phyloP scores from a whole-genome alignment of 2,113 vertebrate species.

The Heterochromis multidens region DNA sequence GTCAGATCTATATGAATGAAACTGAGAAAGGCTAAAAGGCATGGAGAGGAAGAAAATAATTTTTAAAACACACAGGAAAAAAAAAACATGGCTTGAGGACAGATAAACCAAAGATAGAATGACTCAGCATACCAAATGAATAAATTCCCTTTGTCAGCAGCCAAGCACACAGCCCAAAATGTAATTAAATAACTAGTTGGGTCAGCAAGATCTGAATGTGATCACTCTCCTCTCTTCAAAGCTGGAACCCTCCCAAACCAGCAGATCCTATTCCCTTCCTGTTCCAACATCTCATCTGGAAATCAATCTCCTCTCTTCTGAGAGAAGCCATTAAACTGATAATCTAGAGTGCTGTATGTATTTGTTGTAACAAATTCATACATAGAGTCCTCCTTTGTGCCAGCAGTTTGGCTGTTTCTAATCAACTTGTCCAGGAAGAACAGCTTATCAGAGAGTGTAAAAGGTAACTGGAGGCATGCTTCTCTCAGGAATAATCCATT shows the following conservation, averaged over 20 bases:
- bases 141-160: constrained; percentile 54
- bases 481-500: constrained; percentile 1
- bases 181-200: constrained; percentile 64
- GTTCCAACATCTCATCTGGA: constrained; percentile 5
- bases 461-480: not conserved
- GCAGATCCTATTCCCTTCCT: not conserved
- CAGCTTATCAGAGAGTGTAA: constrained; percentile 34
- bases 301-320: constrained; percentile 56
- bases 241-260: constrained; percentile 17
- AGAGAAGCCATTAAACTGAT: constrained; percentile 31
- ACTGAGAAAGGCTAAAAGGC: not conserved
- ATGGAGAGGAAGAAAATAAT: not conserved
- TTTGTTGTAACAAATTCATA: constrained; percentile 18
- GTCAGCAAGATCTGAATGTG: constrained; percentile 57
- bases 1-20: not conserved
- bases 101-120: constrained; percentile 1
- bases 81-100: not conserved
- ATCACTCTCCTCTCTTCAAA: constrained; percentile 25
- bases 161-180: constrained; percentile 31
- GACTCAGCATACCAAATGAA: constrained; percentile 26
- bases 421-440: constrained; percentile 43
- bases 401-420: constrained; percentile 3
- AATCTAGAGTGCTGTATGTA: constrained; percentile 31
- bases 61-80: not conserved
- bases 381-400: not conserved